Evolutionary conservation across 2,888 invertebrate species (phyloP), one percentile per base, ranked within the genome.

Genomic region (Acleris cristana): DNA sequence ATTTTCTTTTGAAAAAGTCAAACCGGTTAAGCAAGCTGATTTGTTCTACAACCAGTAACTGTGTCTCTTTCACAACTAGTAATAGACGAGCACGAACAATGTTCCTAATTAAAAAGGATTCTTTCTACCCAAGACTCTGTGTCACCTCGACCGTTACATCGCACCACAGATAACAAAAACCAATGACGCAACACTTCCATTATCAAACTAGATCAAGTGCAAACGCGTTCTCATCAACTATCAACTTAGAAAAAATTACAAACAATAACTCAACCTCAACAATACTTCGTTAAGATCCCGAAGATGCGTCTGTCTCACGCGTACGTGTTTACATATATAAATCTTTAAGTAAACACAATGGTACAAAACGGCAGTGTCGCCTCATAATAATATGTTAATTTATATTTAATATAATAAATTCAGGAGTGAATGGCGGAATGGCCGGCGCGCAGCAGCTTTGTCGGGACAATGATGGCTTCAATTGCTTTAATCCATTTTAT

Each of bases 361-460:
- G 61, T 66, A 66, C 66, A 66, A 66, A 66, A 66, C 69, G 63
- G 59, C 59, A 64, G 64, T 64, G 64, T 64, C 60, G 64, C 64
- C 54, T 65, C 58, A 60, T 64, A 59, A 60, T 69, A 66, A 66
- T 69, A 69, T 69, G 66, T 69, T 69, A 69, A 69, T 69, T 69
- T 66, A 69, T 69, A 69, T 69, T 69, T 69, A 66, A 66, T 69
- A 66, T 66, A 66, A 69, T 69, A 69, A 69, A 69, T 69, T 69
- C 69, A 57, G 61, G 48, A 65, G 52, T 56, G 60, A 69, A 64
- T 60, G 59, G 59, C 48, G 64, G 64, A 64, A 69, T 64, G 61
- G 57, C 69, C 64, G 64, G 51, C 60, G 54, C 60, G 34, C 64
- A 45, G 51, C 60, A 64, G 60, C 60, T 59, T 59, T 59, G 60